Base-by-base conservation (phyloP, 2,797 vertebrate species). In the Coregonus suidteri region DNA sequence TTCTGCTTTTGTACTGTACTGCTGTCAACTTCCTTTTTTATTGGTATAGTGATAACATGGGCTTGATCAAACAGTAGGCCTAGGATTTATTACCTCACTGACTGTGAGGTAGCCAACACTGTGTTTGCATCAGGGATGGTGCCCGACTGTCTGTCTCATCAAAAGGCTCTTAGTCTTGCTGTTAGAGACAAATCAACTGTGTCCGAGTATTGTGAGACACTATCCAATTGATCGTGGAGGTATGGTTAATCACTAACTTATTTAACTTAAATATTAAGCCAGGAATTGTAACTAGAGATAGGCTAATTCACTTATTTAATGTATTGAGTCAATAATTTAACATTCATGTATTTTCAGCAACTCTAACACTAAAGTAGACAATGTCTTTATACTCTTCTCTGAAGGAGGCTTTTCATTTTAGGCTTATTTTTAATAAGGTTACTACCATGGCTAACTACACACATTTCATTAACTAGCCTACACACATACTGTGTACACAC, bases 31-130 rank as follows among this genome's bases (percentile, higher is more conserved):
- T 16, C 71, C 16, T 11, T 31, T n/a, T 64, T 64, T 18, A 64
- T 64, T 31, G 53, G 53, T 37, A 20, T 81, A 81, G 74, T 82
- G 81, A 77, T 83, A 80, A 65, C 67, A 81, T 66, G 47, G 83
- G 75, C 77, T 76, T 90, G 75, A 85, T 86, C 84, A 90, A 91
- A 91, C 83, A 92, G 73, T 75, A 76, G 14, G 68, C 20, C 9
- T 41, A 15, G 76, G 31, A 84, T 70, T 82, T 84, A 85, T 82
- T 34, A 67, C 77, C 47, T 52, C 6, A 71, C 4, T 16, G 11
- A 71, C 4, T n/a, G 11, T 4, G n/a, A 74, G 67, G 59, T 67
- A 52, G 6, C 3, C 16, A 7, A 14, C 14, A 20, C 31, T 30
- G 16, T 31, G 15, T 34, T 37, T 56, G 71, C 52, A n/a, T 73